phyloP scores from a whole-genome alignment of 1,140 invertebrate species.

The Glomeris maerens region DNA sequence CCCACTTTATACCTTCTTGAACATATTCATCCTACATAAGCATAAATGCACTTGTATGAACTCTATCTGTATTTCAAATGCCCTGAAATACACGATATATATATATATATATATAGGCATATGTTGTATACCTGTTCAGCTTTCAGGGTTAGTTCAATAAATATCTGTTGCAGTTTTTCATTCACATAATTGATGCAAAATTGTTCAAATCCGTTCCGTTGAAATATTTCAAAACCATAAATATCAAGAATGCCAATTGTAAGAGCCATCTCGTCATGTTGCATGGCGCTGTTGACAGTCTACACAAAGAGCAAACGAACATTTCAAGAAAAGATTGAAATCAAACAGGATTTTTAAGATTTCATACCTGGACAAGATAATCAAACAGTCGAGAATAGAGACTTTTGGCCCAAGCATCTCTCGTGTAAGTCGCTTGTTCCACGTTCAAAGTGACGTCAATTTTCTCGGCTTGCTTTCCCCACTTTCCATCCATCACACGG shows the following conservation, averaged over 20 bases:
- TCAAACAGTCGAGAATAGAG: conserved; percentile 55
- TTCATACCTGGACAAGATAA: conserved; percentile 46
- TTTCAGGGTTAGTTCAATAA: conserved; percentile 59
- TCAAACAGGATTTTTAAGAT: too few species aligned
- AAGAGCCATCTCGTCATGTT: conserved; percentile 34
- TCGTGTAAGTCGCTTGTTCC: conserved; percentile 49
- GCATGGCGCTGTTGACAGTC: conserved; percentile 49
- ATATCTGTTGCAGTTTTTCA: conserved; percentile 64
- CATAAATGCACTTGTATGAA: not conserved
- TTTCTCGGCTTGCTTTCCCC: conserved; percentile 51
- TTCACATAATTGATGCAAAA: conserved; percentile 82
- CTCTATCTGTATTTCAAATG: not conserved
- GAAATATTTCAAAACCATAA: conserved; percentile 53
- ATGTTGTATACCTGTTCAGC: conserved; percentile 44
- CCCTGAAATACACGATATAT: not conserved
- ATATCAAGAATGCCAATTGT: conserved; percentile 49
- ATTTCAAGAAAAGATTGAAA: not conserved
- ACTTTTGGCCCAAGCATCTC: conserved; percentile 54
- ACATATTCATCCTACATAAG: conserved; percentile 51
- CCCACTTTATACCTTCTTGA: conserved; percentile 55
- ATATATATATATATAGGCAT: not conserved
- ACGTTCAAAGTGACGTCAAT: conserved; percentile 51
- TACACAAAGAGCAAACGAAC: conserved; percentile 25
- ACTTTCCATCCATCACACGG: conserved; percentile 55
- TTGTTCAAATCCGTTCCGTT: conserved; percentile 61